Evolutionary conservation across 2,888 invertebrate genomes (phyloP), one percentile per base, ranked within the genome.

Genomic region (Apamea crenata): DNA sequence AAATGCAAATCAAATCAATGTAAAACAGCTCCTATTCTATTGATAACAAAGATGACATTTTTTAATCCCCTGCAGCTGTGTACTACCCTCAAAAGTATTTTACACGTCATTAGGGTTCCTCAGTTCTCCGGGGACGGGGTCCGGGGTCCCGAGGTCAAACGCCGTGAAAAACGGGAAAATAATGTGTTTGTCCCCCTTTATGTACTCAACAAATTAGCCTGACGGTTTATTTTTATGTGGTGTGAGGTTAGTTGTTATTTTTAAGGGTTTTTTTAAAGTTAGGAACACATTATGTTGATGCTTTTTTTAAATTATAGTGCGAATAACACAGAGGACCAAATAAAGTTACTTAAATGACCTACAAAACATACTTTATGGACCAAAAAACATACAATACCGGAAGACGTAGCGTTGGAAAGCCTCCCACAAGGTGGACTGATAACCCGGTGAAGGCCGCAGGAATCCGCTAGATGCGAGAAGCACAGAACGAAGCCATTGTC

Each of bases 141-240:
- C 94, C 94, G 80, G 91, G 94, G 93, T 93, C 94, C 94, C 80
- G 91, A 92, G 95, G 94, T 94, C 95, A 95, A 94, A 94, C 92
- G 90, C 93, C 94, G 94, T 94, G 95, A 94, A 96, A 95, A 95
- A 93, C 92, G 93, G 93, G 93, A 94, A 94, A 95, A 94, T 95
- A 94, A 95, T 94, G 91, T 90, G 91, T 92, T 87, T 81, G 84
- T 69, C 80, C 77, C 89, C 90, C 84, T 90, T 76, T 90, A 89
- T 89, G 83, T 90, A 90, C 89, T 82, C 80, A 80, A 77, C 74
- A 87, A 90, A 89, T 89, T 89, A 89, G 87, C 80, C 80, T n/a
- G 75, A 83, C 76, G 73, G 83, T 87, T 81, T 77, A 87, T 87
- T 84, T 85, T 68, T 67, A 70, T 84, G 84, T 81, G 85, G 75